Percentiles rank a stretch among this genome's conserved stretches.
These are phyloP conservation scores for Leucoraja erinaceus DNA, from an alignment of 2,113 vertebrate genomes.

Conservation along the genomic window DNA sequence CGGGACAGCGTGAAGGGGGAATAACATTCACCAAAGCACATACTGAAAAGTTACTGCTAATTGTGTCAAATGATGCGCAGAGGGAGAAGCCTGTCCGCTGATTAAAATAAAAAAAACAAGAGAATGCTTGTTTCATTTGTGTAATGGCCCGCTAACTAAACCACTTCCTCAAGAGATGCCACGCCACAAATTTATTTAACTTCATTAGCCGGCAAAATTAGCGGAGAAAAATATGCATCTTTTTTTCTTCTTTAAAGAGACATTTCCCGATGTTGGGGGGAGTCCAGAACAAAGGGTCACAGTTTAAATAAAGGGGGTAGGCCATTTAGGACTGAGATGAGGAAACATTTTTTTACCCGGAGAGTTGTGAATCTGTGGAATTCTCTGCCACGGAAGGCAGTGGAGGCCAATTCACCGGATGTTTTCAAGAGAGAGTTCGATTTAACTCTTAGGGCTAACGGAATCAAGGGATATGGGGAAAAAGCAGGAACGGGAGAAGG, in stretches of 20 bases:
- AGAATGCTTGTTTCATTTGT: slow-evolving; percentile 8
- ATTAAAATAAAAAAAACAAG: neutral
- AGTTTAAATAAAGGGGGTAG: too few species aligned
- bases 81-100: neutral
- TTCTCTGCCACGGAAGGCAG: too few species aligned
- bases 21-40: neutral
- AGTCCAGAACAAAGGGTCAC: too few species aligned
- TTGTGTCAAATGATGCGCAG: neutral
- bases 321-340: too few species aligned
- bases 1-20: neutral
- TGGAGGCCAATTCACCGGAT: too few species aligned
- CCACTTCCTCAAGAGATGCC: neutral
- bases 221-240: neutral
- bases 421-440: too few species aligned
- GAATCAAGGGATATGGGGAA: too few species aligned
- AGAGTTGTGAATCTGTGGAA: too few species aligned
- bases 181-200: neutral
- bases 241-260: neutral
- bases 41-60: slow-evolving; percentile 17
- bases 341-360: too few species aligned
- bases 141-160: neutral
- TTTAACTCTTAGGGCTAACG: too few species aligned
- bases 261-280: neutral
- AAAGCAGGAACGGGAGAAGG: too few species aligned
- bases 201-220: neutral